Conservation (phyloP, 1,140 invertebrate species). For the Chrysopa pallens region DNA sequence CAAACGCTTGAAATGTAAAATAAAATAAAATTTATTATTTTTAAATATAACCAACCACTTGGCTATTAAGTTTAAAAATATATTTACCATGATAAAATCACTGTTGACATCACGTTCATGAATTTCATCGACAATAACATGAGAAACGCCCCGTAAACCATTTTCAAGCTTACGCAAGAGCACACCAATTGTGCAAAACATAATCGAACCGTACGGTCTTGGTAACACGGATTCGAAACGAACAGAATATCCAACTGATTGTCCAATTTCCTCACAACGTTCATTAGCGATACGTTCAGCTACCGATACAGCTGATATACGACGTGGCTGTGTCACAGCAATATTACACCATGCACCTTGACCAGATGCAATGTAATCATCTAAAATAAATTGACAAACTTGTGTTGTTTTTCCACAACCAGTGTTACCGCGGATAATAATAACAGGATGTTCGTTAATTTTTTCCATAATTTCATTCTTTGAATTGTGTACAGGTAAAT, state of each 20-base stretch:
- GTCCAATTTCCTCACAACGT: conserved; percentile 68
- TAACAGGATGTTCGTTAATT: conserved; percentile 71
- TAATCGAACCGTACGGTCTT: conserved; percentile 75
- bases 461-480: conserved; percentile 59
- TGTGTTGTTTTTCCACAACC: conserved; percentile 83
- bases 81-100: conserved; percentile 72
- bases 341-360: conserved; percentile 72
- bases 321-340: conserved; percentile 82
- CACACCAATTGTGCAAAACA: conserved; percentile 93
- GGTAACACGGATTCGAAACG: conserved; percentile 80
- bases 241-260: conserved; percentile 77
- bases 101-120: conserved; percentile 94
- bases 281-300: conserved; percentile 79
- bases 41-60: no score
- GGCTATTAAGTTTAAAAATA: no score
- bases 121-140: conserved; percentile 92
- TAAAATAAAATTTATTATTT: no score
- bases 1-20: no score
- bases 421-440: conserved; percentile 82
- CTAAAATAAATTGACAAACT: conserved; percentile 91
- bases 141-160: conserved; percentile 71
- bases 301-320: conserved; percentile 89
- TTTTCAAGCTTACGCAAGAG: conserved; percentile 78
- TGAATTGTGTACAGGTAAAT: conserved; percentile 58
- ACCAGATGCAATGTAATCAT: conserved; percentile 78